phyloP scores from a whole-genome alignment of 2,113 vertebrate species.

The Anolis carolinensis region DNA sequence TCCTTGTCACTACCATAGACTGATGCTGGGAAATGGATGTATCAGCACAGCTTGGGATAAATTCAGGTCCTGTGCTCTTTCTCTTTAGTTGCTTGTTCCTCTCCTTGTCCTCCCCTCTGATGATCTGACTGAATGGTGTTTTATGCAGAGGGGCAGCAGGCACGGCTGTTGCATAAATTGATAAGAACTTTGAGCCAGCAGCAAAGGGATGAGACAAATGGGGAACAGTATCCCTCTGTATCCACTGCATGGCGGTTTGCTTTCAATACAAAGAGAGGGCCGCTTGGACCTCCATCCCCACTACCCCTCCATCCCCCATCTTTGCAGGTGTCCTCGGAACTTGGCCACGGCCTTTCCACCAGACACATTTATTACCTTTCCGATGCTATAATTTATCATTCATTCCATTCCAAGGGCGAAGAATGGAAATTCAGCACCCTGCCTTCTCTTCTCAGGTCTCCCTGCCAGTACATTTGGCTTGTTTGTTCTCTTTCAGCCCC shows the following conservation, averaged over 20 bases:
- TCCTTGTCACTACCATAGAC: neutral
- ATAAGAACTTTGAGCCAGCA: slow-evolving; percentile 57
- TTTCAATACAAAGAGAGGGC: slow-evolving; percentile 13
- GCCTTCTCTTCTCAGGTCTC: slow-evolving; percentile 77
- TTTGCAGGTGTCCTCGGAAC: slow-evolving; percentile 79
- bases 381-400: slow-evolving; percentile 80
- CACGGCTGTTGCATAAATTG: neutral
- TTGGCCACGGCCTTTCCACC: slow-evolving; percentile 67
- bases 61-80: neutral
- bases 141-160: neutral
- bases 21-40: neutral
- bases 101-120: neutral
- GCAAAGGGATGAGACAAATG: slow-evolving; percentile 70
- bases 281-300: slow-evolving; percentile 53
- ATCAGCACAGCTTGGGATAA: neutral
- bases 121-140: neutral
- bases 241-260: slow-evolving; percentile 44
- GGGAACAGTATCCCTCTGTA: slow-evolving; percentile 72
- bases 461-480: slow-evolving; percentile 81
- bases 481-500: slow-evolving; percentile 83
- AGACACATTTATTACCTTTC: slow-evolving; percentile 77
- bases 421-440: slow-evolving; percentile 74
- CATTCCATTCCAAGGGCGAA: slow-evolving; percentile 76
- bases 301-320: slow-evolving; percentile 49
- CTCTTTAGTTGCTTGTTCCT: neutral